Conservation (phyloP, 2,888 invertebrate genomes). For the Xanthostigma xanthostigma region DNA sequence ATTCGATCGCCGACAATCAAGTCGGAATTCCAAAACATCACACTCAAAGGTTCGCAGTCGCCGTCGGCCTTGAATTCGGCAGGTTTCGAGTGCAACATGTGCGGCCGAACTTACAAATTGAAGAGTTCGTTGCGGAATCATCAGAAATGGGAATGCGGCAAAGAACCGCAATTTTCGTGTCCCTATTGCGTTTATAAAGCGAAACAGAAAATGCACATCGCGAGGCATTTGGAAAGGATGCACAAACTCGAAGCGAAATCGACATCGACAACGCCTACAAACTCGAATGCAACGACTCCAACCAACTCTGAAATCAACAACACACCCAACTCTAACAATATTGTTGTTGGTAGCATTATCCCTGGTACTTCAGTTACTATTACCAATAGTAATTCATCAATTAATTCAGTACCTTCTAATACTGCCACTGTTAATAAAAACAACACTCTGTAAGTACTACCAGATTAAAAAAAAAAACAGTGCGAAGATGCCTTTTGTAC, state of each 20-base stretch:
- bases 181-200: conserved; percentile 71
- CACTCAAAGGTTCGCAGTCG: conserved; percentile 3
- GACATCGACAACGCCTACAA: conserved; percentile 33
- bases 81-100: conserved; percentile 63
- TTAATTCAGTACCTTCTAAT: too few relatives aligned
- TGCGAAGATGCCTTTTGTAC: too few relatives aligned
- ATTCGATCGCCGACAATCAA: conserved; percentile 2
- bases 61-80: conserved; percentile 21
- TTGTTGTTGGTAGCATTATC: too few relatives aligned
- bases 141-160: conserved; percentile 76
- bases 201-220: conserved; percentile 74
- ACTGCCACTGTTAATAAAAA: too few relatives aligned
- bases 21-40: not conserved
- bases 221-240: conserved; percentile 70
- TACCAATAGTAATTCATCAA: too few relatives aligned
- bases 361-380: too few relatives aligned
- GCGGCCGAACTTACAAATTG: conserved; percentile 72
- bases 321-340: too few relatives aligned
- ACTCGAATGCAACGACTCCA: not conserved
- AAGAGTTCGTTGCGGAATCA: conserved; percentile 73
- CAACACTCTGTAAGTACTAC: too few relatives aligned
- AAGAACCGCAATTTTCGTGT: conserved; percentile 71
- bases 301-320: too few relatives aligned
- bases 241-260: conserved; percentile 47
- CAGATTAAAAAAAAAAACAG: too few relatives aligned